Evolutionary conservation across 2,888 invertebrate species (phyloP), one percentile per base, ranked within the genome.

Genomic region (Esperia sulphurella): DNA sequence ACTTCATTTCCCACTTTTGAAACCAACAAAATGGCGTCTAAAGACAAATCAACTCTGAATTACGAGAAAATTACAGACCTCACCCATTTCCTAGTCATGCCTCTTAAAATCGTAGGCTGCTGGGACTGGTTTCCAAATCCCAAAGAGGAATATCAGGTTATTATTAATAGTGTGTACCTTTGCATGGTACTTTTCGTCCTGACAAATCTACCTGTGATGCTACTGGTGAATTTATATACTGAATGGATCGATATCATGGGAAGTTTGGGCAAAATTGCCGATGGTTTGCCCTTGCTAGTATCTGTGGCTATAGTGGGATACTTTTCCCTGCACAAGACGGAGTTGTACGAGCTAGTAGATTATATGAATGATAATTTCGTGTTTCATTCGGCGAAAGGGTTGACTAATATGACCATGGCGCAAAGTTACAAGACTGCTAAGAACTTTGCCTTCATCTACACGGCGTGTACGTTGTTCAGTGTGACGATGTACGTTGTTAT

Each of bases 321-420:
- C 46, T 81, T 82, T 47, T 75, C 75, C 0, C 28, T 75, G 0
- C 60, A 79, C 37, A 75, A 77, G 29, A 46, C 65, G 0, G 72
- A 84, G 3, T 57, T 88, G 35, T 79, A 83, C 33, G 68, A 70
- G 0, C 50, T 90, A 8, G 46, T 73, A 0, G 60, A 63, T 1
- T 85, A 61, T 51, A 81, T 87, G 75, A 76, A 79, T 41, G 49
- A 48, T 3, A 75, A 83, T 43, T 89, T 88, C 53, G 78, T 73
- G 57, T 77, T 74, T 47, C 73, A 70, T 46, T 89, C 90, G 0
- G 85, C 84, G 1, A 60, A 71, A 31, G 90, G 90, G 0, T 54
- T 88, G 33, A 83, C 83, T 0, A 84, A 84, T 43, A 83, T 85
- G 83, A 85, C 80, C 0, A 88, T 88, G 88, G 10, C 45, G 28